Base-by-base conservation (phyloP, 2,888 invertebrate genomes). In the Branchipolynoe longqiensis region DNA sequence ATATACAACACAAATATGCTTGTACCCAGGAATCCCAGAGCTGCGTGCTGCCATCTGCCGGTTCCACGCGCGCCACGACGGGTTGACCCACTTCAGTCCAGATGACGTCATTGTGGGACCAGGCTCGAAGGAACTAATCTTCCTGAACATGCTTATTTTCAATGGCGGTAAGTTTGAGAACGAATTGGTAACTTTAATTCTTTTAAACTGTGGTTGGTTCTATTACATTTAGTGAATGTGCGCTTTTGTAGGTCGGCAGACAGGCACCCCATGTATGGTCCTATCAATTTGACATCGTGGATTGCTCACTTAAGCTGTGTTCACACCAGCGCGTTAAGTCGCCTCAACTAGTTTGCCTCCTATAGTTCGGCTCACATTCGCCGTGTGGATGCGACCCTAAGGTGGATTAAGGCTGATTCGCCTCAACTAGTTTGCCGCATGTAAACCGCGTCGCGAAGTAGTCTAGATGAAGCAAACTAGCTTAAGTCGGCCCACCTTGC, bases 91-190 rank as follows among this genome's bases (percentile, higher is more conserved):
- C 41, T 84, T 91, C 54, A 38, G 73, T 22, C 89, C 91, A 0
- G 91, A 92, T n/a, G 88, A 92, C 83, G 88, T 93, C 69, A 89
- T 93, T 8, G 92, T 92, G 0, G 93, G 91, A 0, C 92, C 93
- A 0, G 93, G 93, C 3, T 91, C 92, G 86, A 93, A 93, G 87
- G 92, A 93, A 85, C 89, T 93, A 31, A 92, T 93, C 84, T 92
- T 91, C 87, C 90, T 93, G 0, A 87, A 92, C 14, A 87, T 93
- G 87, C 90, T 88, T 48, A 89, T 93, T 12, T 93, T 93, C 87
- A 88, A 90, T 81, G 92, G 93, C 88, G 92, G 93, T 92, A 25
- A 40, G 84, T 28, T 4, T 56, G 1, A n/a, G 18, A n/a, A 56
- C 2, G 18, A 22, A 22, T 56, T 12, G 25, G 3, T 25, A 56